A percentile compares a stretch with the other conserved stretches of the same genome.
Evolutionary conservation across 1,140 invertebrate genomes (phyloP).

Genomic region (Cyclina sinensis): DNA sequence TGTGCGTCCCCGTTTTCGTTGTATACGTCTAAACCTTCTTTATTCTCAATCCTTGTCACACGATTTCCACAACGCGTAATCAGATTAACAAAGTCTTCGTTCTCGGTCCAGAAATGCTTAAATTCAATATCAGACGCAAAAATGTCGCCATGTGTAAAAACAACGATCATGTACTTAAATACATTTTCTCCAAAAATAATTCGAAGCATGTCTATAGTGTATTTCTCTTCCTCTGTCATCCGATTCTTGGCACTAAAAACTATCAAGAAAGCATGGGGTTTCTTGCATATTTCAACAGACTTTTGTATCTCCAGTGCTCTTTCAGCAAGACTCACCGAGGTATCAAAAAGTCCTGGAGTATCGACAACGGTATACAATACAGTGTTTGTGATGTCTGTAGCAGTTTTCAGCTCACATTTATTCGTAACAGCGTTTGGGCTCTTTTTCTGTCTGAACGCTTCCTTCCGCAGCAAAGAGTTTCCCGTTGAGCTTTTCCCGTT

Average conservation of each 20-base stretch:
- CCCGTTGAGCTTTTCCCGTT: constrained; percentile 38
- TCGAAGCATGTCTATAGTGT: too few relatives aligned
- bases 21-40: not conserved
- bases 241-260: too few relatives aligned
- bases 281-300: too few relatives aligned
- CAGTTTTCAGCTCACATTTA: not conserved
- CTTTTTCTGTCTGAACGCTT: not conserved
- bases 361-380: not conserved
- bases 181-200: constrained; percentile 54
- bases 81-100: not conserved
- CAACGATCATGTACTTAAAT: constrained; percentile 39
- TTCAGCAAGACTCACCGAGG: too few relatives aligned
- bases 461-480: not conserved
- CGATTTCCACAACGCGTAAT: not conserved
- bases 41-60: constrained; percentile 14
- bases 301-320: too few relatives aligned
- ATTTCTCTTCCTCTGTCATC: too few relatives aligned
- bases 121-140: constrained; percentile 24
- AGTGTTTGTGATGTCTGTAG: not conserved
- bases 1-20: not conserved
- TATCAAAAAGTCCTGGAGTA: constrained; percentile 1
- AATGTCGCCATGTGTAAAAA: constrained; percentile 62
- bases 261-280: too few relatives aligned
- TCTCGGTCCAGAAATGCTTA: not conserved
- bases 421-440: not conserved